phyloP scores from a whole-genome alignment of 64 coral and sea anemone genomes.

The Acropora yongei region DNA sequence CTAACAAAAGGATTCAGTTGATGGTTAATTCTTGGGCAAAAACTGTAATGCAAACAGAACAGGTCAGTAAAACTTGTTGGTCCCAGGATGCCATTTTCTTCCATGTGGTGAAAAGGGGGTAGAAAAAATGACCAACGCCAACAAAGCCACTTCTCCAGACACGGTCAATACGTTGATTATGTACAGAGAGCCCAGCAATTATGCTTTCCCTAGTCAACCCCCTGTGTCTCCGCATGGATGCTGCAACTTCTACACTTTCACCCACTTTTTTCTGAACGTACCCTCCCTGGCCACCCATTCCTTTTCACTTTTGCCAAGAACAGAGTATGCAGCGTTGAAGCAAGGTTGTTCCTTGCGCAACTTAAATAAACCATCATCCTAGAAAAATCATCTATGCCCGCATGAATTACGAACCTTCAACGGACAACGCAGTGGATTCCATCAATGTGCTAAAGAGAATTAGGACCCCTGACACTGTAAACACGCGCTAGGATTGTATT shows the following conservation, averaged over 20 bases:
- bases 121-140: not conserved
- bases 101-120: slow-evolving; percentile 11
- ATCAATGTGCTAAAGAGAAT: slow-evolving; percentile 33
- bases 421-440: slow-evolving; percentile 4
- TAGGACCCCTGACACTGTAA: not conserved
- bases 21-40: slow-evolving; percentile 43
- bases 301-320: not conserved
- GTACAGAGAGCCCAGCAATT: slow-evolving; percentile 21
- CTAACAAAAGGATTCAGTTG: not conserved
- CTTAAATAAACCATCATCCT: slow-evolving; percentile 9
- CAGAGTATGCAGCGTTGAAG: not conserved
- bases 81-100: slow-evolving; percentile 6
- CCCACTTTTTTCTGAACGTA: slow-evolving; percentile 21
- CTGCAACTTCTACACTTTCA: slow-evolving; percentile 10
- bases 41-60: slow-evolving; percentile 24
- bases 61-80: not conserved
- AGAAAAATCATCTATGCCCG: slow-evolving; percentile 30
- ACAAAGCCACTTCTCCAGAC: slow-evolving; percentile 22
- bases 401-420: slow-evolving; percentile 14
- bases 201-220: slow-evolving; percentile 17
- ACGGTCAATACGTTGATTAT: slow-evolving; percentile 23
- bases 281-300: not conserved
- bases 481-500: not conserved
- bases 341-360: slow-evolving; percentile 7
- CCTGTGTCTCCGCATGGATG: not conserved